Evolutionary conservation across 2,113 vertebrate species (phyloP), one percentile per base, ranked within the genome.

Genomic region (Pseudopodoces humilis): DNA sequence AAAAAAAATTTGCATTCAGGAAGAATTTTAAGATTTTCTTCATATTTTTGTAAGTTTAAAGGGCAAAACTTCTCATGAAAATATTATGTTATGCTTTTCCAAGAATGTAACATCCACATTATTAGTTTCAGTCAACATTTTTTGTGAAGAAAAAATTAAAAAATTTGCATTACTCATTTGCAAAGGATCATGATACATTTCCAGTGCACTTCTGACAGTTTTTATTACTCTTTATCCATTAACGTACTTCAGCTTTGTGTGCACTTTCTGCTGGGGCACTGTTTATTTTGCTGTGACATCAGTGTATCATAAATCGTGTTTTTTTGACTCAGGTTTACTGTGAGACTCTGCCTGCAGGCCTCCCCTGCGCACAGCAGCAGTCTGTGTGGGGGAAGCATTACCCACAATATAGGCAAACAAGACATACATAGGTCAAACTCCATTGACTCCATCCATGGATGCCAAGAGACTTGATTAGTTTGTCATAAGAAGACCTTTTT

Each of bases 221-320:
- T 87, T 56, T 8, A 4, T 80, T 28, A 64, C 22, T 64, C 27
- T 71, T 62, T 60, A 89, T 59, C 35, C 17, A 52, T 37, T 64
- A 83, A 50, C 8, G 12, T 64, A 33, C 31, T 58, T 58, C 1
- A 1, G 6, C 8, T 82, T 47, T 24, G n/a, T 28, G 15, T 2
- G 0, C 28, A 53, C 70, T 82, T 90, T 87, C 55, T 69, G 46
- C 56, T 28, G 12, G 7, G 39, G 13, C 25, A 77, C 33, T 41
- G 10, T 62, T 81, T 83, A 31, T 50, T 56, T 80, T 84, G 28
- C 22, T n/a, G 23, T 44, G 46, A 39, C 15, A 56, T 31, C 60
- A 62, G 5, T 33, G 18, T 49, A 63, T 13, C 31, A 24, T 35
- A 8, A 46, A 22, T 15, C 7, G 17, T 22, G 2, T 0, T 0